Conservation (phyloP, 92 coral and sea anemone species). For the Parazoanthus swiftii region DNA sequence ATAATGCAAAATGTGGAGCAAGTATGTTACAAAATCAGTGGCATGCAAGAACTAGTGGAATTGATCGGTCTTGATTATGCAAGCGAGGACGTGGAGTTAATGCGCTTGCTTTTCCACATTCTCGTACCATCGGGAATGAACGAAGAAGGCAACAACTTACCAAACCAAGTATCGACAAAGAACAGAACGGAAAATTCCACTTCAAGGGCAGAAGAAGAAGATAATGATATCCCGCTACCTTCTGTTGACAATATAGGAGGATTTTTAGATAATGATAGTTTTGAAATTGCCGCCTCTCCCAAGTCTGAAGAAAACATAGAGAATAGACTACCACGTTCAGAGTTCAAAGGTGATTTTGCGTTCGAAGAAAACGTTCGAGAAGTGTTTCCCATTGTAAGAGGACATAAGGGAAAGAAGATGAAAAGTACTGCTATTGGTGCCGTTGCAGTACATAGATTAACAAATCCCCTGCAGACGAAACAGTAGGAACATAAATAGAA, state of each 20-base stretch:
- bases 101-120: neutral
- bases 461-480: neutral
- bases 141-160: neutral
- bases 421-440: constrained; percentile 27
- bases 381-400: constrained; percentile 25
- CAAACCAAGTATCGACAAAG: neutral
- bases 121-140: neutral
- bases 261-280: too few relatives aligned
- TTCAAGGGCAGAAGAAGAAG: neutral
- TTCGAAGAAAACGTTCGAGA: constrained; percentile 26
- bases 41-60: constrained; percentile 4
- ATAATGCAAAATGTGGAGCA: neutral
- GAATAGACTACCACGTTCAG: neutral
- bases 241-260: neutral
- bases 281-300: neutral
- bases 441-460: neutral
- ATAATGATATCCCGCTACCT: neutral
- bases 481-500: neutral
- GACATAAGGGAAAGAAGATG: neutral
- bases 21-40: constrained; percentile 16
- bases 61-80: constrained; percentile 6
- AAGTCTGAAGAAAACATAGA: neutral
- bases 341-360: neutral
- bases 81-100: constrained; percentile 23
- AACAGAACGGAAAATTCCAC: neutral